Evolutionary conservation across 2,797 vertebrate species (phyloP), one percentile per base, ranked within the genome.

Genomic region (Muraenolepis orangiensis): DNA sequence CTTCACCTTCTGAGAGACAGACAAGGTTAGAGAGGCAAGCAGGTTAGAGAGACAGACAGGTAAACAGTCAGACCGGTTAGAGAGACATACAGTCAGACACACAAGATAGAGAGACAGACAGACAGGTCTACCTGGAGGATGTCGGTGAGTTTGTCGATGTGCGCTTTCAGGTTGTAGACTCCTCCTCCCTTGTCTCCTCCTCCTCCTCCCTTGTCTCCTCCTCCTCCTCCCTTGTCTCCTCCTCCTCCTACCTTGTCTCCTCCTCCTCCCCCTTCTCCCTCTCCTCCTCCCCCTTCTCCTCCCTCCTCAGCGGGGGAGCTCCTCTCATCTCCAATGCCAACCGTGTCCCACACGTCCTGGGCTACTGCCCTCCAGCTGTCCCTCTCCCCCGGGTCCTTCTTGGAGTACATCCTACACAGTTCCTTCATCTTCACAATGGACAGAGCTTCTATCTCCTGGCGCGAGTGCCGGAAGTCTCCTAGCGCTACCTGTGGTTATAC

Each of bases 361-460:
- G 95, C 94, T 84, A 97, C 96, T 0, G 92, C 93, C 57, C 82
- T 88, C 95, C 96, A 96, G 81, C 90, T 94, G 0, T 96, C 95
- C 26, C 86, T 88, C 34, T 95, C 95, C 0, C 80, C 89, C 13
- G 84, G 20, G 77, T 96, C 95, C 0, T 93, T 87, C 84, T 94
- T 95, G 74, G 90, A 85, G 0, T 96, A 96, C 80, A 95, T 95
- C 12, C 95, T 93, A 78, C 95, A 94, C 1, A 97, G 91, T 66
- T 97, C 96, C 84, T 95, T 94, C 95, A 96, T 96, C 90, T 96
- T 96, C 12, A 96, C 95, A 40, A 96, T 93, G n/a, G 95, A 91
- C 85, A 96, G 87, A 6, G 96, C 96, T 73, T 97, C 95, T 0
- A 97, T 95, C 87, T 97, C 96, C 5, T 94, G 94, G 0, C 93